Conservation (phyloP, 1,140 invertebrate species). For the Trialeurodes vaporariorum region DNA sequence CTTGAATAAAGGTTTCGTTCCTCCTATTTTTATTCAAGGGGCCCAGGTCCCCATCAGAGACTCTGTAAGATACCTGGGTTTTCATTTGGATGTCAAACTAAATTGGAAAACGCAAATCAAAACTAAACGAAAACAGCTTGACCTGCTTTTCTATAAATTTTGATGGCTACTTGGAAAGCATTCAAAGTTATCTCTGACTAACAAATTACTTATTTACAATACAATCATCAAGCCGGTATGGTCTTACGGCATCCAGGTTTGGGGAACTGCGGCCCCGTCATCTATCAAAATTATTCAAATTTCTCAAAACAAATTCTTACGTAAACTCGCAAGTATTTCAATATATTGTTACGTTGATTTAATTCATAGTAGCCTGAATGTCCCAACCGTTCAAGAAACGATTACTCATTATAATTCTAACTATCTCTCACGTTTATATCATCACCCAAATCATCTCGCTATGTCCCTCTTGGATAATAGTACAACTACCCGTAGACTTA, state of each 20-base stretch:
- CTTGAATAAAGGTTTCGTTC: not conserved
- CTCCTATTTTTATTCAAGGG: not conserved
- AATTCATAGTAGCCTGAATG: not conserved
- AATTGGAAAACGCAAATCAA: constrained; percentile 8
- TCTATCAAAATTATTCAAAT: not conserved
- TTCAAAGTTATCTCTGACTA: constrained; percentile 21
- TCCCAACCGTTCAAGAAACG: not conserved
- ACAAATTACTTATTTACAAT: constrained; percentile 29
- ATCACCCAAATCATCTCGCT: not conserved
- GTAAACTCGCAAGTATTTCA: not conserved
- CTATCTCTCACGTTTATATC: not conserved
- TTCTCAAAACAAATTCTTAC: not conserved
- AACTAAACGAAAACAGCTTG: constrained; percentile 11
- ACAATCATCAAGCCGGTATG: constrained; percentile 28
- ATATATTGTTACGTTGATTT: not conserved
- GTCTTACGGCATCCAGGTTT: constrained; percentile 29
- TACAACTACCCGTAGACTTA: not conserved
- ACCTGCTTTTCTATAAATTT: constrained; percentile 12
- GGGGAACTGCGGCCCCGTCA: constrained; percentile 17
- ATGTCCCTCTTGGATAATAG: not conserved
- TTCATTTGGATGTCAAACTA: constrained; percentile 14
- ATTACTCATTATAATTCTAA: not conserved
- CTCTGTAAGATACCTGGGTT: constrained; percentile 12
- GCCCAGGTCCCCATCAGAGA: not conserved
- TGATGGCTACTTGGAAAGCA: constrained; percentile 23